Evolutionary conservation across 37 sponge, comb jelly and placozoan genomes (phyloP).

Genomic region (Chondrosia reniformis): DNA sequence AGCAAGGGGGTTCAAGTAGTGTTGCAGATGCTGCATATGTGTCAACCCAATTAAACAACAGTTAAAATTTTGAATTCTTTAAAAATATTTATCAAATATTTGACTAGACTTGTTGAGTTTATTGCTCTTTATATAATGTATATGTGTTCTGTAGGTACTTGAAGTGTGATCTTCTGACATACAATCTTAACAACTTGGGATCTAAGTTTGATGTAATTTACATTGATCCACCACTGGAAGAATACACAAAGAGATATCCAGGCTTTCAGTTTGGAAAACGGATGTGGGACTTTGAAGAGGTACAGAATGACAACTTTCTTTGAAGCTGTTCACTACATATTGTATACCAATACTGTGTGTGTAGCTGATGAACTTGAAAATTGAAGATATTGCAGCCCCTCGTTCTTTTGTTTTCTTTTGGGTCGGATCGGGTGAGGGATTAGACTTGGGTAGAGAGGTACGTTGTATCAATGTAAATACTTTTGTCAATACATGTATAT

Average conservation of each 20-base stretch:
- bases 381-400: conserved; percentile 73
- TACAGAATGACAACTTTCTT: not conserved
- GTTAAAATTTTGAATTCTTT: no score
- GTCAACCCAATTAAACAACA: no score
- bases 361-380: conserved; percentile 70
- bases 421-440: conserved; percentile 88
- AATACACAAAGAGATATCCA: conserved; percentile 80
- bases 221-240: conserved; percentile 92
- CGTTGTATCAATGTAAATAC: no score
- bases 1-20: no score
- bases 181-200: conserved; percentile 54
- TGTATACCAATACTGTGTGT: not conserved
- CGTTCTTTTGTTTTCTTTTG: conserved; percentile 91
- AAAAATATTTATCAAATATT: no score
- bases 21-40: no score
- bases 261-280: conserved; percentile 63
- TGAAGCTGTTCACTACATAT: not conserved
- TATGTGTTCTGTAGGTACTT: conserved; percentile 14
- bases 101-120: no score
- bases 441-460: conserved; percentile 82
- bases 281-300: conserved; percentile 91
- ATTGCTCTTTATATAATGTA: no score
- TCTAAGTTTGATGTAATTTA: conserved; percentile 88
- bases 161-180: conserved; percentile 60
- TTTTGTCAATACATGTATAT: no score